phyloP scores from a whole-genome alignment of 2,113 vertebrate genomes.

The Osmerus mordax region DNA sequence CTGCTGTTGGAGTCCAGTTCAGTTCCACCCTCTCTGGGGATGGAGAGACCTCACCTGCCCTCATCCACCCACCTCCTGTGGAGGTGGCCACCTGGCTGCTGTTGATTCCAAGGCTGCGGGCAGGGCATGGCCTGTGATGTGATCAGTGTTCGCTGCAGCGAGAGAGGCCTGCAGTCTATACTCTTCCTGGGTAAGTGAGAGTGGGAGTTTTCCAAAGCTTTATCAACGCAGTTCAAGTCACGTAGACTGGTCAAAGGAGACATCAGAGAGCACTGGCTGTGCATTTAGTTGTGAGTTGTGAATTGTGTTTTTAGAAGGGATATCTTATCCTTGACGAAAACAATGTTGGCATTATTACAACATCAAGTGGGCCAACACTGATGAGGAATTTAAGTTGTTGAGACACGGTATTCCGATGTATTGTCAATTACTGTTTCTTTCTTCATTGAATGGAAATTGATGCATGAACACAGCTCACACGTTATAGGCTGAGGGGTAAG shows the following conservation, averaged over 20 bases:
- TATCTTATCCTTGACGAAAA: neutral
- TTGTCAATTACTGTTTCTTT: neutral
- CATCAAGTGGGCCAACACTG: too few relatives aligned
- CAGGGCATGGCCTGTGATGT: neutral
- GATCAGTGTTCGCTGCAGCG: neutral
- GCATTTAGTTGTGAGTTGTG: neutral
- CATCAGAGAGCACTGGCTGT: conserved; percentile 13
- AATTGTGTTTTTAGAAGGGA: neutral
- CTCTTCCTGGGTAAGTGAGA: conserved; percentile 2
- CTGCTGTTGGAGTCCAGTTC: neutral
- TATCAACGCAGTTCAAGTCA: conserved; percentile 9
- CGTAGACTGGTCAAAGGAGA: conserved; percentile 10
- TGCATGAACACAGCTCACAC: too few relatives aligned
- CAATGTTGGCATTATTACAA: too few relatives aligned
- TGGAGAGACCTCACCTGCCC: neutral
- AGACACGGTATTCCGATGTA: neutral
- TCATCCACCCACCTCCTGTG: neutral
- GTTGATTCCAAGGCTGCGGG: neutral
- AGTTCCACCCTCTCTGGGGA: neutral
- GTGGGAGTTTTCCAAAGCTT: neutral
- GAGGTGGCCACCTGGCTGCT: neutral
- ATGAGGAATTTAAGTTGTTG: too few relatives aligned
- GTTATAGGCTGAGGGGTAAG: too few relatives aligned
- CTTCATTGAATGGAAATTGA: too few relatives aligned
- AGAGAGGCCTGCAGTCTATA: neutral